Evolutionary conservation across 2,888 invertebrate genomes (phyloP).

Genomic region (Sesia bembeciformis): DNA sequence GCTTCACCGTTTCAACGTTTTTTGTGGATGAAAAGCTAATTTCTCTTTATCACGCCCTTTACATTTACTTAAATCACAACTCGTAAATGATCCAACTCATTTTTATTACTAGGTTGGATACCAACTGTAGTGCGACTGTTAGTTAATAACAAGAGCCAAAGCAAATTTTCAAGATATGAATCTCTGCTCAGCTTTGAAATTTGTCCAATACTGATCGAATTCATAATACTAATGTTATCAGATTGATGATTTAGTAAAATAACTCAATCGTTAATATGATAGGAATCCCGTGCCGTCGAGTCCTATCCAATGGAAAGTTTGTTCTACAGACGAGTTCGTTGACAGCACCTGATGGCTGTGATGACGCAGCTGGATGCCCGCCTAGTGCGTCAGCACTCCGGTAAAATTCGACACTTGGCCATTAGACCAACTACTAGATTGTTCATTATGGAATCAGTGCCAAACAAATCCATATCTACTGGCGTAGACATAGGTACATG

Average conservation of each 20-base stretch:
- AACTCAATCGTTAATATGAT: too few relatives aligned
- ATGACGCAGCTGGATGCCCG: constrained; percentile 32
- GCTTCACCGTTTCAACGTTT: not conserved
- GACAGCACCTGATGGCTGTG: constrained; percentile 25
- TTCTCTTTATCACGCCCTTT: not conserved
- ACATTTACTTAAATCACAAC: not conserved
- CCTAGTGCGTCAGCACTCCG: constrained; percentile 32
- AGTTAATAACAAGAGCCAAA: too few relatives aligned
- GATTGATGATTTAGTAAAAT: too few relatives aligned
- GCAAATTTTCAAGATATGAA: too few relatives aligned
- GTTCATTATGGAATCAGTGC: constrained; percentile 27
- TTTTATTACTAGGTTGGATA: not conserved
- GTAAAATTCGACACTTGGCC: constrained; percentile 28
- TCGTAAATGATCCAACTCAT: not conserved
- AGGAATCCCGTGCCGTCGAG: too few relatives aligned
- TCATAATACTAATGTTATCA: too few relatives aligned
- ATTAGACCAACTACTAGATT: constrained; percentile 25
- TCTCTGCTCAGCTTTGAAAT: too few relatives aligned
- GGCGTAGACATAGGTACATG: too few relatives aligned
- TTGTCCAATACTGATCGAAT: too few relatives aligned
- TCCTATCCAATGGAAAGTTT: not conserved
- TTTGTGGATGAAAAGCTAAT: not conserved
- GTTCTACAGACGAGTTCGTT: constrained; percentile 23
- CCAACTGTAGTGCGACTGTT: not conserved
- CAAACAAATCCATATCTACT: constrained; percentile 16